Conservation (phyloP, 2,888 invertebrate genomes). For the Orthosia incerta region DNA sequence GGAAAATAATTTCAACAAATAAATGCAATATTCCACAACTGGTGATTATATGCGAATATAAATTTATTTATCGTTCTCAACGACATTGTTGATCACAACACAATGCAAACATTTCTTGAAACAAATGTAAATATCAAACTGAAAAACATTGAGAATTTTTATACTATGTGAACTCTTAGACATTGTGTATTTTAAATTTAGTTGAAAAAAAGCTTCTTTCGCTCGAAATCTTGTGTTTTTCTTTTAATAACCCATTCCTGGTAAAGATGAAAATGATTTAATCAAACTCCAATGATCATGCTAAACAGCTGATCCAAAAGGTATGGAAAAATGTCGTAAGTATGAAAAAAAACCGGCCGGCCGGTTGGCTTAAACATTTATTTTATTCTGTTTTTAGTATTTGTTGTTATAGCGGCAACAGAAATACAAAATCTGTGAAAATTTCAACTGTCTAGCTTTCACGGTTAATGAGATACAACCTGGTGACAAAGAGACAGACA, state of each 20-base stretch:
- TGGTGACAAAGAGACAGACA: no score
- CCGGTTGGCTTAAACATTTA: no score
- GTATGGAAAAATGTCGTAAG: no score
- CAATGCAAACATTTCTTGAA: constrained; percentile 58
- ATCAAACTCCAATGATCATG: neutral
- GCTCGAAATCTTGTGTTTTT: constrained; percentile 81
- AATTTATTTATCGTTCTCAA: constrained; percentile 62
- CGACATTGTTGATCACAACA: constrained; percentile 54
- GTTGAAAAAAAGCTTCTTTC: constrained; percentile 89
- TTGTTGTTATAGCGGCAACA: no score
- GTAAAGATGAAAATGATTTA: neutral
- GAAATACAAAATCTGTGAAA: no score
- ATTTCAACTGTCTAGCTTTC: no score
- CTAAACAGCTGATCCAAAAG: neutral
- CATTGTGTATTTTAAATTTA: constrained; percentile 86
- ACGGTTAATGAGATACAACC: no score
- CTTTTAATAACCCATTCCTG: constrained; percentile 67
- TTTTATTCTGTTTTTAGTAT: no score
- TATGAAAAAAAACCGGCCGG: no score
- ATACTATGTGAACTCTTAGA: constrained; percentile 81
- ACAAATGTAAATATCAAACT: constrained; percentile 78
- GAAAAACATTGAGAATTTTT: constrained; percentile 76
- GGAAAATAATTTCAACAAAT: constrained; percentile 15
- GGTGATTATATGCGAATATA: constrained; percentile 39
- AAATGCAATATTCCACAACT: constrained; percentile 27